phyloP scores from a whole-genome alignment of 2,797 vertebrate species.

The Acrocephalus scirpaceus region DNA sequence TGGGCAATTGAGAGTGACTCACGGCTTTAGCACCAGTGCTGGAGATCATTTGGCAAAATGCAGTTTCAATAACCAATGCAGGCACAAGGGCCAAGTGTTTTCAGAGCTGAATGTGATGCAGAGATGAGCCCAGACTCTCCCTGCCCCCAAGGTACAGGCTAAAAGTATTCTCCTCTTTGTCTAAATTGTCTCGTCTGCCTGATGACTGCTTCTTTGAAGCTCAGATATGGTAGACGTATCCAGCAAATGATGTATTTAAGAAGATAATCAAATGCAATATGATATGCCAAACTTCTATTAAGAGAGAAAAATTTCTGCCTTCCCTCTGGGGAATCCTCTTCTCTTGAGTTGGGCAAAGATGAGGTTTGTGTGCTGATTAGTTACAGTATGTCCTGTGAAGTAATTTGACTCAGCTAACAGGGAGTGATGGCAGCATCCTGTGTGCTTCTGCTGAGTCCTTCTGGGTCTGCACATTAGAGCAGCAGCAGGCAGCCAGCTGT shows the following conservation, averaged over 20 bases:
- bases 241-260: not conserved
- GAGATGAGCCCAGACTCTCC: not conserved
- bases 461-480: not conserved
- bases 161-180: not conserved
- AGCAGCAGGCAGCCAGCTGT: not conserved
- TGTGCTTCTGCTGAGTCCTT: not conserved
- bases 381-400: not conserved
- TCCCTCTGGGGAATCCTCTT: not conserved
- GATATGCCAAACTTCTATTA: not conserved
- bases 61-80: not conserved
- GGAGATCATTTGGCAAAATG: not conserved
- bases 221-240: not conserved
- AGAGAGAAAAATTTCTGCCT: not conserved
- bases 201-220: not conserved
- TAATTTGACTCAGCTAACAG: not conserved
- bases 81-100: not conserved
- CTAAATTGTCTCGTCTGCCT: not conserved
- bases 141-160: not conserved
- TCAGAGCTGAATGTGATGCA: not conserved
- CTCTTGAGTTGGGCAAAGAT: not conserved
- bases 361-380: not conserved
- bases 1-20: not conserved
- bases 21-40: not conserved
- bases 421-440: not conserved
- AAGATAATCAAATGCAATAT: slow-evolving; percentile 6